Conservation (phyloP, 2,797 vertebrate species). For the Scyliorhinus canicula region DNA sequence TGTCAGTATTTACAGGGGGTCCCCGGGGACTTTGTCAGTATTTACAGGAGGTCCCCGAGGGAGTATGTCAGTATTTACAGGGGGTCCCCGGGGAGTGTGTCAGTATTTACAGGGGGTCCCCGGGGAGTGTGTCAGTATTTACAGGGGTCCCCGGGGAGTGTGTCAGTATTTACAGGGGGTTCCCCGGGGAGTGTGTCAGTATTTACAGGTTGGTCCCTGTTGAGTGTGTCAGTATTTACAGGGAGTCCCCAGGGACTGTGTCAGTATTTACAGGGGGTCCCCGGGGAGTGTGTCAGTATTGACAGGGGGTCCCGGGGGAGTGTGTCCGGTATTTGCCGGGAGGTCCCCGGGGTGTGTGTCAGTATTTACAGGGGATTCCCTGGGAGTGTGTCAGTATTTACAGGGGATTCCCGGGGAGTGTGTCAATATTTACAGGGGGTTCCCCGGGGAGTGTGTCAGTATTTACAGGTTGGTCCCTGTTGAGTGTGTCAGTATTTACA, state of each 20-base stretch:
- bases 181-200: too few relatives aligned
- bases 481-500: neutral
- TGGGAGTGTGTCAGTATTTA: neutral
- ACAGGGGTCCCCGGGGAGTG: too few relatives aligned
- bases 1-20: too few relatives aligned
- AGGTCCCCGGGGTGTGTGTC: neutral
- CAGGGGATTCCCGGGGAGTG: neutral
- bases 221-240: too few relatives aligned
- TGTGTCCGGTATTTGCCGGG: neutral
- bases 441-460: neutral
- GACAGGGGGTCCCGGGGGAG: neutral
- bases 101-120: neutral
- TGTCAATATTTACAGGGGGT: neutral
- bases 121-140: neutral
- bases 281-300: neutral
- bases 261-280: neutral
- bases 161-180: too few relatives aligned
- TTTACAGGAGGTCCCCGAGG: too few relatives aligned
- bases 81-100: neutral
- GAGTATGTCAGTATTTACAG: neutral
- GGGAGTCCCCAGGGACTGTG: neutral
- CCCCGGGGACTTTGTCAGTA: too few relatives aligned
- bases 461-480: neutral
- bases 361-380: neutral
- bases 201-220: too few relatives aligned